phyloP scores from a whole-genome alignment of 1,140 invertebrate genomes.

The Alviniconcha marisindica region DNA sequence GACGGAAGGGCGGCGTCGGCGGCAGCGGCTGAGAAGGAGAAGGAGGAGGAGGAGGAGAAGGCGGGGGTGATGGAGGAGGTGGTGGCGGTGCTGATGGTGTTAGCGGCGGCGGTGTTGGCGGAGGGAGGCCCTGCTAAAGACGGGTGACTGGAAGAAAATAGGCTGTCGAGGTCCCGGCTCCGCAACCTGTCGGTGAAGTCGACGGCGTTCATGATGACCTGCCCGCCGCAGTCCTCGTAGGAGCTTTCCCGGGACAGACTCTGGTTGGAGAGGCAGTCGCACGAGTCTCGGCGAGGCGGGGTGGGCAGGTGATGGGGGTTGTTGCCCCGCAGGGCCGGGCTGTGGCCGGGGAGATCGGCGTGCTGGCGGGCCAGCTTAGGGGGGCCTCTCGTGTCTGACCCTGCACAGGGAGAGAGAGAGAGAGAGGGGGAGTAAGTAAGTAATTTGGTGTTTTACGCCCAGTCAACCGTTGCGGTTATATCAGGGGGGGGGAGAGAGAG shows the following conservation, averaged over 20 bases:
- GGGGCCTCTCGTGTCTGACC: too few species aligned
- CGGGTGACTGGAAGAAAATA: neutral
- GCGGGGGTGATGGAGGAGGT: neutral
- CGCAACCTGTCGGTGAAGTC: slow-evolving; percentile 15
- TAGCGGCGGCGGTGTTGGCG: too few species aligned
- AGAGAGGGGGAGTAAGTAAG: too few species aligned
- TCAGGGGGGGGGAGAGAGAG: too few species aligned
- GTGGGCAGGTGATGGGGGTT: too few species aligned
- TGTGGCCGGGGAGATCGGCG: too few species aligned
- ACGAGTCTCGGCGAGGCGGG: slow-evolving; percentile 9
- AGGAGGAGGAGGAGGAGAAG: neutral
- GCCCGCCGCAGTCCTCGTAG: slow-evolving; percentile 23
- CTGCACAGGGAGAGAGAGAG: too few species aligned
- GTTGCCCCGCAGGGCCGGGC: too few species aligned
- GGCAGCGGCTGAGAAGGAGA: neutral
- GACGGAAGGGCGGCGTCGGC: neutral
- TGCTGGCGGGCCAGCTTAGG: too few species aligned
- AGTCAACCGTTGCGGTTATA: too few species aligned
- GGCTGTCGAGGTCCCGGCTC: neutral
- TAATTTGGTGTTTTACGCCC: too few species aligned
- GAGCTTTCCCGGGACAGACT: slow-evolving; percentile 36
- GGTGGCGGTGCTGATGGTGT: too few species aligned
- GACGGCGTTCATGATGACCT: neutral
- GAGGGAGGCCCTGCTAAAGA: neutral
- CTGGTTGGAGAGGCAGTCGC: slow-evolving; percentile 11